Conservation (phyloP, 2,888 invertebrate species). For the Shargacucullia verbasci region DNA sequence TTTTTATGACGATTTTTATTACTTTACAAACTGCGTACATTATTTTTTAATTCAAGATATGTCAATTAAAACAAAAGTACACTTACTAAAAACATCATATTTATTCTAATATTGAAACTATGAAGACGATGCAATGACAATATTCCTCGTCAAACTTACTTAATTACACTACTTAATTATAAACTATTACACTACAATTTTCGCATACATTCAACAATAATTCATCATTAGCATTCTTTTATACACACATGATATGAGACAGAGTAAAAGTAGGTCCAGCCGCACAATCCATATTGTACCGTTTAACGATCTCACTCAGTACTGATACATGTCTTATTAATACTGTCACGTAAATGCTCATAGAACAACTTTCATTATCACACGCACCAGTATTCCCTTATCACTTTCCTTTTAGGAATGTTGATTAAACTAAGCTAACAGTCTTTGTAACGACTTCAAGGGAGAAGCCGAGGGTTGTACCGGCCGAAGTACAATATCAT, state of each 20-base stretch:
- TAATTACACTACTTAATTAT: slow-evolving; percentile 59
- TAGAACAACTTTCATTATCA: slow-evolving; percentile 78
- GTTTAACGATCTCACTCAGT: slow-evolving; percentile 67
- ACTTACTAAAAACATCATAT: slow-evolving; percentile 63
- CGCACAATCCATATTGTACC: slow-evolving; percentile 57
- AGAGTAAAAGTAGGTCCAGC: slow-evolving; percentile 63
- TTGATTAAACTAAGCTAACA: slow-evolving; percentile 84
- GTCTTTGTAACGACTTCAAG: slow-evolving; percentile 88
- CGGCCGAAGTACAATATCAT: slow-evolving; percentile 96
- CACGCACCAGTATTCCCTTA: slow-evolving; percentile 81
- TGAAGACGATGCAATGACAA: slow-evolving; percentile 69
- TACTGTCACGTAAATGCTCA: slow-evolving; percentile 88
- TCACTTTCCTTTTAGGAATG: slow-evolving; percentile 86
- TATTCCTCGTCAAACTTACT: slow-evolving; percentile 62
- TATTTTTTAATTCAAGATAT: too few species aligned
- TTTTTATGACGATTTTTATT: too few species aligned
- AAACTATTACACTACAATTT: slow-evolving; percentile 67
- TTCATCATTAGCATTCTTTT: slow-evolving; percentile 66
- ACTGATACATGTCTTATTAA: slow-evolving; percentile 81
- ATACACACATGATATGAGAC: slow-evolving; percentile 76
- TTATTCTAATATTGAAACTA: slow-evolving; percentile 74
- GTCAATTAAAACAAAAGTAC: slow-evolving; percentile 16
- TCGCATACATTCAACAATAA: slow-evolving; percentile 70
- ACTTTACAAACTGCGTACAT: too few species aligned
- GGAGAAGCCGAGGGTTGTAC: slow-evolving; percentile 95